Conservation (phyloP, 2,113 vertebrate genomes). For the Sciurus niger region DNA sequence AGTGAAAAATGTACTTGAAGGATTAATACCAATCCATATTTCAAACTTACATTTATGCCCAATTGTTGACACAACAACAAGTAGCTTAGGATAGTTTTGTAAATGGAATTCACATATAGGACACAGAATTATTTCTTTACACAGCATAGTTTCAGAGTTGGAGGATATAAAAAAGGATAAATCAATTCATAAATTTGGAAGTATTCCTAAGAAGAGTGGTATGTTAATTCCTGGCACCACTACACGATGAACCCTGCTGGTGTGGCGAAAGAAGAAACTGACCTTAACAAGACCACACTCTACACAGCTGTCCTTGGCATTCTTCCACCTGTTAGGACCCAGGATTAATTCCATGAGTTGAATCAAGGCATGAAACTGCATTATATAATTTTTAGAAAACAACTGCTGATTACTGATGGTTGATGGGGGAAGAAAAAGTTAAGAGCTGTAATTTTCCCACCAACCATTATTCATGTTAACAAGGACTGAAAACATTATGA, state of each 20-base stretch:
- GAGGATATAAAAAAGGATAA: constrained; percentile 5
- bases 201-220: neutral
- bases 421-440: neutral
- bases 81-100: neutral
- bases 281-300: neutral
- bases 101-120: neutral
- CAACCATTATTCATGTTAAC: neutral
- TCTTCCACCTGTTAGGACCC: neutral
- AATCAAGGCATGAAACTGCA: neutral
- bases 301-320: neutral
- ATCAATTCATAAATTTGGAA: neutral
- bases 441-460: constrained; percentile 42
- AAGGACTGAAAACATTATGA: constrained; percentile 33
- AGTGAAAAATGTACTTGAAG: constrained; percentile 21
- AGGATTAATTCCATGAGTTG: constrained; percentile 25
- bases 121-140: constrained; percentile 5
- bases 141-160: constrained; percentile 17
- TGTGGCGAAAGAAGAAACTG: neutral
- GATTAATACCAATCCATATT: neutral
- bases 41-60: neutral
- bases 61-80: neutral
- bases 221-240: neutral
- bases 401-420: neutral
- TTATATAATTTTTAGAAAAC: neutral
- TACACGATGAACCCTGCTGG: neutral